Evolutionary conservation across 2,113 vertebrate species (phyloP), one percentile per base, ranked within the genome.

Genomic region (Calidris pygmaea): DNA sequence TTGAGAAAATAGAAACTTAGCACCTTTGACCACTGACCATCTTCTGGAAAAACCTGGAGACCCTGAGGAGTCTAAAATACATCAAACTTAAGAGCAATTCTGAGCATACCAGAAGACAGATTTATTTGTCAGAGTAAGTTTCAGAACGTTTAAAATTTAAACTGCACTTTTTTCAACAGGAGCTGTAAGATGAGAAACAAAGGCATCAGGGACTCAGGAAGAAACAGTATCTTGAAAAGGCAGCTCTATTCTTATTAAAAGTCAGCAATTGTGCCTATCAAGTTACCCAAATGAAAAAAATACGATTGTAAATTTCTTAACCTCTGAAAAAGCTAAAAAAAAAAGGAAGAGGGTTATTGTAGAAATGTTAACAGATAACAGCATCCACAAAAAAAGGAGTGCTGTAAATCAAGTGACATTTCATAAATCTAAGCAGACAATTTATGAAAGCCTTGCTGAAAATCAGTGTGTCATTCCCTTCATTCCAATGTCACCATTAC

Each of bases 401-500:
- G n/a, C 60, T 86, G 68, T 67, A 93, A 96, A 91, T 93, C 82
- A 88, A 88, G 43, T 48, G 76, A 71, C 43, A 83, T 43, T 77
- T 18, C 65, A 52, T 88, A 93, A 93, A 93, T 95, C 92, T 84
- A 94, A 92, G 34, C 20, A 88, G 65, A 91, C 63, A 92, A 90
- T 87, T 93, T 88, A 90, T 72, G n/a, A 94, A 96, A 93, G 30
- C 56, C 39, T 81, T 81, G 55, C 56, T 84, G 87, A 95, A 94
- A 95, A 95, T 78, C 93, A 68, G 75, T 60, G 24, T 94, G 85
- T 84, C 90, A 92, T 93, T 94, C 62, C 34, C 80, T 87, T 91
- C 71, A 41, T 81, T 95, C 39, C 93, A 90, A 87, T 95, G 95
- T 94, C 92, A 95, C 87, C 34, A 56, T 78, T 96, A 91, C 19